These are phyloP conservation scores for Galerucella pusilla DNA, from an alignment of 2,888 invertebrate species.

Conservation along the genomic window DNA sequence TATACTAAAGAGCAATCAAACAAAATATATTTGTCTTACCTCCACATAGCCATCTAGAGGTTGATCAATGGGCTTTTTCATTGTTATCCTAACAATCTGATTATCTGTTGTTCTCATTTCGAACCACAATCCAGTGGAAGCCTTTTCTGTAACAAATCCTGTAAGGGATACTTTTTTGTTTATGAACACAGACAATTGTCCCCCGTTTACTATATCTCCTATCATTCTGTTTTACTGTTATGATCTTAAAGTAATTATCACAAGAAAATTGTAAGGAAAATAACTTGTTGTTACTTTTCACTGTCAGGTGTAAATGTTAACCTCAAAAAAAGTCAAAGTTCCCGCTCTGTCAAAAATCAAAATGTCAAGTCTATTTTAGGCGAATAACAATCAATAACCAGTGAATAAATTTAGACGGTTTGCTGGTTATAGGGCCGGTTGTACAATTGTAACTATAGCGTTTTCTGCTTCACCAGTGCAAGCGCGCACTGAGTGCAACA, in stretches of 20 bases:
- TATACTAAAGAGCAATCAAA: background rate
- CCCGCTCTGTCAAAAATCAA: no score
- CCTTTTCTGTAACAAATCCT: slow-evolving; percentile 56
- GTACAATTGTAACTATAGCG: no score
- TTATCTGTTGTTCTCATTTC: slow-evolving; percentile 59
- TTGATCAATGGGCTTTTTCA: slow-evolving; percentile 56
- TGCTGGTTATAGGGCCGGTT: no score
- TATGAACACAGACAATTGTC: slow-evolving; percentile 53
- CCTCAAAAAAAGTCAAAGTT: background rate
- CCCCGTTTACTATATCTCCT: slow-evolving; percentile 60
- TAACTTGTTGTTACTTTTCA: background rate
- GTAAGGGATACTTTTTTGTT: slow-evolving; percentile 58
- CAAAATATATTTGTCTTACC: slow-evolving; percentile 48
- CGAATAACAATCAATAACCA: no score
- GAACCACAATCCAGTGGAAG: slow-evolving; percentile 57
- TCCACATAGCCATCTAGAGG: slow-evolving; percentile 60
- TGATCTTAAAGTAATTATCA: background rate
- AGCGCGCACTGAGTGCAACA: no score
- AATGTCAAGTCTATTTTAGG: no score
- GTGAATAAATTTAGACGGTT: no score
- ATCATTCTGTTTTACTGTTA: slow-evolving; percentile 2
- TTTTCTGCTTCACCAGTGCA: no score
- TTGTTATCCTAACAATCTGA: slow-evolving; percentile 56
- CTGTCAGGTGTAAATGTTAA: background rate
- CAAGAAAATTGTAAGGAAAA: background rate